These are phyloP conservation scores for Phasianus colchicus DNA, from an alignment of 2,113 vertebrate species.

Conservation along the genomic window DNA sequence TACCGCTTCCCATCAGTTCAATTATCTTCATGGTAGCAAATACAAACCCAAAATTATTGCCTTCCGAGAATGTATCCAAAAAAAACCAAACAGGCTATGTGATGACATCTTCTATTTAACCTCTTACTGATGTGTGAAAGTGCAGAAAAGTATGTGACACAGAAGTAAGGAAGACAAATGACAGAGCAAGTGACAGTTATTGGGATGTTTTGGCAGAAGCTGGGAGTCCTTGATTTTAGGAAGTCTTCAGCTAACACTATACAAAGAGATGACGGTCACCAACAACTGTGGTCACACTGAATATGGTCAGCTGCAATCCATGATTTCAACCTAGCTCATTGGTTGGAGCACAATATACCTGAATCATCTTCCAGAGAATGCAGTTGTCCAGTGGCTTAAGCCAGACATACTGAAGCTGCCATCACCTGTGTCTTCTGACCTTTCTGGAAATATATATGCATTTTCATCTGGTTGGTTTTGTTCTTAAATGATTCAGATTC, in stretches of 20 bases:
- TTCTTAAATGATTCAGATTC: neutral
- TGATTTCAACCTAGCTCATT: neutral
- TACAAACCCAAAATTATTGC: neutral
- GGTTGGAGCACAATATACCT: neutral
- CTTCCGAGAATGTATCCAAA: neutral
- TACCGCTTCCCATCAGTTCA: neutral
- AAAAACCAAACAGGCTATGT: accelerated
- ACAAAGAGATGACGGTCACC: neutral
- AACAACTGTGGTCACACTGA: neutral
- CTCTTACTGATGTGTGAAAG: neutral
- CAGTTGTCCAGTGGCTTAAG: neutral
- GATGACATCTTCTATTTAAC: neutral
- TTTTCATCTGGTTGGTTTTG: neutral
- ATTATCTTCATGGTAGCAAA: neutral
- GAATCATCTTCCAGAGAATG: neutral
- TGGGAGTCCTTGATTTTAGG: neutral
- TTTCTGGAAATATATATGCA: neutral
- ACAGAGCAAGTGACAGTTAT: neutral
- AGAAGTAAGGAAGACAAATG: neutral
- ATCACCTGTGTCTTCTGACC: neutral
- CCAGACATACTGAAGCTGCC: neutral
- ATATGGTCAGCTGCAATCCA: neutral
- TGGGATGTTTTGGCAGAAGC: neutral
- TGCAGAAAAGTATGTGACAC: neutral
- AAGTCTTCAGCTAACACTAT: neutral